These are phyloP conservation scores for Drosophila miranda DNA, from an alignment of 1,140 invertebrate species.

Conservation along the genomic window DNA sequence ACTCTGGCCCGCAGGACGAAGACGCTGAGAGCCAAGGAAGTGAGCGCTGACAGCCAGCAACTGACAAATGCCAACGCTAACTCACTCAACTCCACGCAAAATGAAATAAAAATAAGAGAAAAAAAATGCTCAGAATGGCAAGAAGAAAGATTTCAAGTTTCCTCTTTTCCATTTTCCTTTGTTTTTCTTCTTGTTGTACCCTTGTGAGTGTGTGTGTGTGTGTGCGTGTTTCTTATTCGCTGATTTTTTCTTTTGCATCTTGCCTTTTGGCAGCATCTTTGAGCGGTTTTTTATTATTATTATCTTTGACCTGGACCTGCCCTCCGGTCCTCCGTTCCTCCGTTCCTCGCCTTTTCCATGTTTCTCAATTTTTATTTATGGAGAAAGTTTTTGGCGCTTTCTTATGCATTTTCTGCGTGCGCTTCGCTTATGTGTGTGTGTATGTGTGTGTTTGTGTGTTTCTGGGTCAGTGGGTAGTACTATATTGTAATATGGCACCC, in stretches of 20 bases:
- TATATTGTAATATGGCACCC: conserved; percentile 13
- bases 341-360: conserved; percentile 24
- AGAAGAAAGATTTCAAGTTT: conserved; percentile 59
- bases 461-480: conserved; percentile 40
- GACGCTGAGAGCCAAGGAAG: conserved; percentile 45
- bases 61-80: conserved; percentile 77
- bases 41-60: conserved; percentile 66
- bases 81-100: conserved; percentile 69
- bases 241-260: conserved; percentile 27
- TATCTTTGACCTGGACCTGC: conserved; percentile 57
- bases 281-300: conserved; percentile 73
- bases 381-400: conserved; percentile 42
- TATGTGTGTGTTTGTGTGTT: conserved; percentile 21
- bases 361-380: conserved; percentile 61
- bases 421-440: conserved; percentile 14
- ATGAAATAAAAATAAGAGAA: conserved; percentile 49
- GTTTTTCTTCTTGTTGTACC: conserved; percentile 41
- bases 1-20: conserved; percentile 14
- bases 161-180: conserved; percentile 5
- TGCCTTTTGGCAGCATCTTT: conserved; percentile 56
- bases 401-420: conserved; percentile 37
- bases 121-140: conserved; percentile 42
- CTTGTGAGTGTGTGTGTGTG: conserved; percentile 31
- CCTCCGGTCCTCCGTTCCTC: conserved; percentile 5
- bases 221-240: conserved; percentile 21